phyloP scores from a whole-genome alignment of 2,113 vertebrate genomes.

The Bos indicus region DNA sequence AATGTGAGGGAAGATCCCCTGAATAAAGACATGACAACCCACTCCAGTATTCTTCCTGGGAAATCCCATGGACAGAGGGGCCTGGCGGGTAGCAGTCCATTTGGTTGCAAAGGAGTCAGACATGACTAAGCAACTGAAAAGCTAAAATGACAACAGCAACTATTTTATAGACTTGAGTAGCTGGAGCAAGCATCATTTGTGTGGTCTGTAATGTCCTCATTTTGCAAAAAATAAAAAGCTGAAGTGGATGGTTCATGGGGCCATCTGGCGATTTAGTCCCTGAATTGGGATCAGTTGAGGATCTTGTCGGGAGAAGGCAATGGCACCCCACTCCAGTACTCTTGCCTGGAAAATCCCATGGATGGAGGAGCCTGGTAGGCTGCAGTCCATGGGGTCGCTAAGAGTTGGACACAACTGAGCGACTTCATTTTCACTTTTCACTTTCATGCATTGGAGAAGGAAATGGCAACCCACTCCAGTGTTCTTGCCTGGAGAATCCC shows the following conservation, averaged over 20 bases:
- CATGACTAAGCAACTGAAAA: background rate
- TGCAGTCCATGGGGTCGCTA: no score
- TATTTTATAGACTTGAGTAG: background rate
- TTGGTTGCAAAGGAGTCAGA: background rate
- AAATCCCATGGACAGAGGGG: background rate
- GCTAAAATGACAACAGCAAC: background rate
- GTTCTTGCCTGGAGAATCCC: no score
- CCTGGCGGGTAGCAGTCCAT: background rate
- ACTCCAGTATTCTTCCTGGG: background rate
- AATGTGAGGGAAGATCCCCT: background rate
- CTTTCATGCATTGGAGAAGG: no score
- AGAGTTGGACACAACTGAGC: no score
- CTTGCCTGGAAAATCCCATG: no score
- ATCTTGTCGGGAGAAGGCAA: background rate
- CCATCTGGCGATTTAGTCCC: accelerated
- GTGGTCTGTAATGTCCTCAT: background rate
- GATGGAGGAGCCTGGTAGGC: no score
- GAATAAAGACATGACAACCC: background rate
- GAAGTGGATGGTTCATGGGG: background rate
- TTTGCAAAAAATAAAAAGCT: background rate
- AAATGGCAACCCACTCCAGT: no score
- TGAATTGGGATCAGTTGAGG: no score
- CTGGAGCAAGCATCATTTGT: background rate
- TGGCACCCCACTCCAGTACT: no score
- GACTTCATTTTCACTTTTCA: no score